These are phyloP conservation scores for Gasteruption jaculator DNA, from an alignment of 2,888 invertebrate species.

Conservation along the genomic window DNA sequence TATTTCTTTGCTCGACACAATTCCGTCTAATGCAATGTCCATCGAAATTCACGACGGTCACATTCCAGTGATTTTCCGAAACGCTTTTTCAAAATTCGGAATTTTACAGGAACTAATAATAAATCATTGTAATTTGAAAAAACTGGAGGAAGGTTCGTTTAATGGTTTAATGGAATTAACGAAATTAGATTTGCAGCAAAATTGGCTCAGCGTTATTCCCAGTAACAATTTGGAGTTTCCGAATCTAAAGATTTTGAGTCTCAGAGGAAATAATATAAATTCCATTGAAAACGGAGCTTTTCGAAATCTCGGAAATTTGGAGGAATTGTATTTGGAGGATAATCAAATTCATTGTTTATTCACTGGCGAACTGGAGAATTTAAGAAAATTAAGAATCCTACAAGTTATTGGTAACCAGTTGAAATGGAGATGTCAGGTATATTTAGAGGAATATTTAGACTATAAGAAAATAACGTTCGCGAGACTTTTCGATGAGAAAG, in stretches of 20 bases:
- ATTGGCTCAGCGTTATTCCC: constrained; percentile 27
- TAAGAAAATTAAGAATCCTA: constrained; percentile 28
- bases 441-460: constrained; percentile 34
- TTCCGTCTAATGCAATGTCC: constrained; percentile 26
- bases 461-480: constrained; percentile 25
- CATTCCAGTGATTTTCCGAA: constrained; percentile 25
- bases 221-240: constrained; percentile 28
- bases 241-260: constrained; percentile 28
- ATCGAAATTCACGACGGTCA: constrained; percentile 37
- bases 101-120: constrained; percentile 31
- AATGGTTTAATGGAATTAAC: constrained; percentile 22
- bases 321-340: constrained; percentile 35
- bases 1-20: constrained; percentile 23
- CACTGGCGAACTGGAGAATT: constrained; percentile 31
- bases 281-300: constrained; percentile 34
- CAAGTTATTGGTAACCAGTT: constrained; percentile 36
- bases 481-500: constrained; percentile 27
- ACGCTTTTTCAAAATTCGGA: constrained; percentile 24
- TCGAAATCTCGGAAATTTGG: constrained; percentile 23
- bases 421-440: constrained; percentile 38
- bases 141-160: constrained; percentile 31
- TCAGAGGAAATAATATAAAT: constrained; percentile 33
- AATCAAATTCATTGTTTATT: constrained; percentile 37
- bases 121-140: constrained; percentile 30
- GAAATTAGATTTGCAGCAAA: constrained; percentile 32